Conservation (phyloP, 1,140 invertebrate genomes). For the Halyomorpha halys region DNA sequence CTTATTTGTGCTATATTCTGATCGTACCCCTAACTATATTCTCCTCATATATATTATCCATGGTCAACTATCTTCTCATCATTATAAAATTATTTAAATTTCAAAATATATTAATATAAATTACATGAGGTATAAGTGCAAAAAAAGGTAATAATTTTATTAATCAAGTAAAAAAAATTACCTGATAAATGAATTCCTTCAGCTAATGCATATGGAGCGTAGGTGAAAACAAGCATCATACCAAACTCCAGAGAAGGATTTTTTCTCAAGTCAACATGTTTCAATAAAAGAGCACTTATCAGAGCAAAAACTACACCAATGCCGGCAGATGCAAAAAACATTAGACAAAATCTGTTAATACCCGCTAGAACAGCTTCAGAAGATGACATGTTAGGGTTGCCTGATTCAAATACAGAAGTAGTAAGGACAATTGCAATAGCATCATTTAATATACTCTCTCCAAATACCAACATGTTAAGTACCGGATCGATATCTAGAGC, state of each 20-base stretch:
- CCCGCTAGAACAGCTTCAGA: constrained; percentile 82
- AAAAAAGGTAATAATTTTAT: too few relatives aligned
- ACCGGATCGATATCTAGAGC: constrained; percentile 90
- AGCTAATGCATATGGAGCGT: constrained; percentile 93
- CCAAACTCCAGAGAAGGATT: constrained; percentile 98
- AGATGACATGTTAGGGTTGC: constrained; percentile 55
- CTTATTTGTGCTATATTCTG: too few relatives aligned
- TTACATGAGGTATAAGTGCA: too few relatives aligned
- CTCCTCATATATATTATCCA: too few relatives aligned
- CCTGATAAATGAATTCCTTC: constrained; percentile 94
- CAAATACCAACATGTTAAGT: constrained; percentile 97
- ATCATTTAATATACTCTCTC: constrained; percentile 96
- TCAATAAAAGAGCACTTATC: constrained; percentile 84
- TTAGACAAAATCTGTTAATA: constrained; percentile 77
- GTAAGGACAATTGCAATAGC: constrained; percentile 96
- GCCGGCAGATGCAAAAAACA: constrained; percentile 97
- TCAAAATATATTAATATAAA: too few relatives aligned
- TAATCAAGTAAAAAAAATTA: constrained; percentile 37
- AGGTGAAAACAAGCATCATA: constrained; percentile 96
- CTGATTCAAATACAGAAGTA: constrained; percentile 71
- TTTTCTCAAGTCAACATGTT: constrained; percentile 92
- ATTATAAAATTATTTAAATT: too few relatives aligned
- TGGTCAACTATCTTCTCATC: too few relatives aligned
- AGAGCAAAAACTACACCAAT: constrained; percentile 94
- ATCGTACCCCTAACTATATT: too few relatives aligned